Evolutionary conservation across 2,888 invertebrate genomes (phyloP), one percentile per base, ranked within the genome.

Genomic region (Tinea pellionella): DNA sequence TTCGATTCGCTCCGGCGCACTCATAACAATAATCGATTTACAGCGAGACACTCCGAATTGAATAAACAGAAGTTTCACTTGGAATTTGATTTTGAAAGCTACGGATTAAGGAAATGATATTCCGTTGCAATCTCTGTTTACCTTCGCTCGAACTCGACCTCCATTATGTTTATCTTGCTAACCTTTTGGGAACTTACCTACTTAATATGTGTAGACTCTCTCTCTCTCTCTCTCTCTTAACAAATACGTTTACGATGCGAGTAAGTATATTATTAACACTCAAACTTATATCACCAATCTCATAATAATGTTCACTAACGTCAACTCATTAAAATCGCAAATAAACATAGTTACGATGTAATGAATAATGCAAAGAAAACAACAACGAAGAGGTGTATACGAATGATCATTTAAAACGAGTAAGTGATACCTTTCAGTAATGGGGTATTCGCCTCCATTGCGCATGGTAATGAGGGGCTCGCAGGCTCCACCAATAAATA

Each of bases 401-500:
- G 12, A 47, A 15, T 47, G 47, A 47, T 13, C 8, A 47, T 47
- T 47, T 6, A 47, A 47, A 7, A 47, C 47, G 9, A 47, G 47
- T 47, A 47, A 47, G 15, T 47, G 47, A 47, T 47, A 47, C 47
- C 53, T 24, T 18, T 53, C 53, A 24, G 18, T 53, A 53, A 53
- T 53, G 53, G 53, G 16, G 24, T n/a, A 8, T 18, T 12, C 24
- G 18, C 47, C 16, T 47, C 53, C 24, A 24, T 18, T 4, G 53
- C 53, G 53, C 47, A 53, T 53, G 24, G 24, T 53, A 53, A 53
- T 53, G 53, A 53, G 53, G 18, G 18, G 18, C 16, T 51, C 24
- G 19, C 53, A 2, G 53, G 16, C 9, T 24, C 16, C 24, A 53
- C 9, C 24, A 53, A 19, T 24, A 53, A 53, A 53, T 51, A 24